Base-by-base conservation (phyloP, 1,140 invertebrate species). In the Pogonognathellus flavescens region DNA sequence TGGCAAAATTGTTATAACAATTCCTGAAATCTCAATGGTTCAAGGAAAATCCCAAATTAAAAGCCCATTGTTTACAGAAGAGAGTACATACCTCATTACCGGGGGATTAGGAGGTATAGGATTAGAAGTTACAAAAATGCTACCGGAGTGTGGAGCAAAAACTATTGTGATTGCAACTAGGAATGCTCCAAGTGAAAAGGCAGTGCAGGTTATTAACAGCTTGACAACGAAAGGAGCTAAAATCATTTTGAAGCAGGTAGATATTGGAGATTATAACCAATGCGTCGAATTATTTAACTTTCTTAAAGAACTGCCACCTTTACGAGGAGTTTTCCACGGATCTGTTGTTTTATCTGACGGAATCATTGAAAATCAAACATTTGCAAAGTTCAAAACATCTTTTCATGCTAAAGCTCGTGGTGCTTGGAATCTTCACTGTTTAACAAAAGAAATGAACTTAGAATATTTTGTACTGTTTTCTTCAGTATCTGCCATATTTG, bases 71-170 rank as follows among this genome's bases (percentile, higher is more conserved):
- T 86, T 86, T 53, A 83, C 66, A 31, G 16, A 13, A 1, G 60
- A 85, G 11, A 83, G 72, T 41, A 87, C 84, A 22, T 87, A 87
- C 18, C 53, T 87, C 7, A 86, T 87, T 25, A 86, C 85, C 20
- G 87, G 87, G 20, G 87, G 87, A 1, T 52, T 88, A 9, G 85
- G 83, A 0, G 87, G 87, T 0, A 50, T 88, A 49, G 87, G 87
- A 16, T 59, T 88, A 0, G 80, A 86, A 31, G 82, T 88, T n/a
- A 25, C 83, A 41, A 82, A 88, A 53, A 84, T 82, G 62, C 59
- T 88, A 83, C 18, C 62, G 8, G 52, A 55, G 10, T 18, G 55
- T 14, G 87, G 87, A 1, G 87, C 87, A 0, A 84, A 83, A 82
- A 59, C 66, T 60, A 80, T 88, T 22, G 83, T 88, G 25, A 22